A percentile compares a stretch with the other conserved stretches of the same genome.
These are phyloP conservation scores for Hirundichthys speculiger DNA, from an alignment of 2,113 vertebrate species.

Conservation along the genomic window DNA sequence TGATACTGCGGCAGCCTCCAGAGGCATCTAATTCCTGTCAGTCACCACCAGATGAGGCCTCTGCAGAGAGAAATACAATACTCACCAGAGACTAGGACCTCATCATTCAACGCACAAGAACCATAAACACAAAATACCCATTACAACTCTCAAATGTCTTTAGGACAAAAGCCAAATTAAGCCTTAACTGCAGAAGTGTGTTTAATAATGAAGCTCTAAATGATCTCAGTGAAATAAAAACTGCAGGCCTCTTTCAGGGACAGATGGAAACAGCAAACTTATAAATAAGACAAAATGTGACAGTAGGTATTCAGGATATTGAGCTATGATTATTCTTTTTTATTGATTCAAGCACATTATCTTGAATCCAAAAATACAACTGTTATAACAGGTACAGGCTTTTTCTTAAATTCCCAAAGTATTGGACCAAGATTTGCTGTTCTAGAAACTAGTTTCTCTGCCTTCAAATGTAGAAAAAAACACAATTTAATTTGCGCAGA, in stretches of 20 bases:
- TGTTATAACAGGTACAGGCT: too few species aligned
- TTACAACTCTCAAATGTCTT: slow-evolving; percentile 44
- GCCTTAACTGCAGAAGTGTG: neutral
- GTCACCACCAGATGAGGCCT: slow-evolving; percentile 61
- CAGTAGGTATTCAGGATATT: neutral
- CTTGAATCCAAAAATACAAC: too few species aligned
- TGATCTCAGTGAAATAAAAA: slow-evolving; percentile 4
- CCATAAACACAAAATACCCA: slow-evolving; percentile 59
- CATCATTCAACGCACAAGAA: slow-evolving; percentile 62
- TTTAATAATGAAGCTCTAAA: too few species aligned
- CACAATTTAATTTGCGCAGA: too few species aligned
- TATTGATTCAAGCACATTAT: too few species aligned
- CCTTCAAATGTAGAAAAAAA: too few species aligned
- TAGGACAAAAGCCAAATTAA: slow-evolving; percentile 17
- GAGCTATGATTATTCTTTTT: neutral
- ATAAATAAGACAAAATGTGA: neutral
- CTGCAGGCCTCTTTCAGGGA: neutral
- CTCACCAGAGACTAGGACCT: slow-evolving; percentile 38
- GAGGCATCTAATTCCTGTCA: slow-evolving; percentile 52
- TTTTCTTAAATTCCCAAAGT: too few species aligned
- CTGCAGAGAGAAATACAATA: slow-evolving; percentile 57
- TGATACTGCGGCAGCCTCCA: slow-evolving; percentile 8
- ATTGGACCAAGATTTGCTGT: too few species aligned
- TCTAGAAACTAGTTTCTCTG: too few species aligned
- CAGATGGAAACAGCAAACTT: neutral